Conservation (phyloP, 2,113 vertebrate species). For the Bettongia penicillata region DNA sequence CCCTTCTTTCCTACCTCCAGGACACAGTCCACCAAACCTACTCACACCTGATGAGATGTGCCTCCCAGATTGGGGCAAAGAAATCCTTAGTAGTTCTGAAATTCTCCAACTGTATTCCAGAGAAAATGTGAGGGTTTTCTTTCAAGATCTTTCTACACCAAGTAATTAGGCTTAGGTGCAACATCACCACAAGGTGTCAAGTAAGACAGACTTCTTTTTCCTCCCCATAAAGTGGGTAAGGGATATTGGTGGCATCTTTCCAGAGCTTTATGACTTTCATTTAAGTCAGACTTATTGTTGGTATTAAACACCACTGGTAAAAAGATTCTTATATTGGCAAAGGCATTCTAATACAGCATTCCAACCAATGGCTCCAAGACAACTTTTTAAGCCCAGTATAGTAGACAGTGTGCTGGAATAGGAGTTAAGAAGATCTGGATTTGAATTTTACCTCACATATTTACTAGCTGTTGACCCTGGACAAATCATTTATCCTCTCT, state of each 20-base stretch:
- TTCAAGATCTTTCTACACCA: not conserved
- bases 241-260: not conserved
- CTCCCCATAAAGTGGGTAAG: not conserved
- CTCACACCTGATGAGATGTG: not conserved
- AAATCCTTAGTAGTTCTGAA: not conserved
- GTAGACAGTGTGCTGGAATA: not conserved
- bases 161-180: not conserved
- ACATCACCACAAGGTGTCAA: not conserved
- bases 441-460: not conserved
- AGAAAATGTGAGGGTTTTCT: not conserved
- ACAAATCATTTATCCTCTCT: not conserved
- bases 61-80: not conserved
- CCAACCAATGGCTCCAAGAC: not conserved
- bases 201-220: not conserved
- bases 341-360: not conserved
- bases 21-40: not conserved
- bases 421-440: not conserved
- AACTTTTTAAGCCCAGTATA: not conserved
- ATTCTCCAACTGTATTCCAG: not conserved
- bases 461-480: not conserved
- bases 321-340: not conserved
- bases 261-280: not conserved
- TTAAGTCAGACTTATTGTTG: not conserved
- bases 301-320: not conserved
- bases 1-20: not conserved